phyloP scores from a whole-genome alignment of 2,888 invertebrate species.

The Thereva nobilitata region DNA sequence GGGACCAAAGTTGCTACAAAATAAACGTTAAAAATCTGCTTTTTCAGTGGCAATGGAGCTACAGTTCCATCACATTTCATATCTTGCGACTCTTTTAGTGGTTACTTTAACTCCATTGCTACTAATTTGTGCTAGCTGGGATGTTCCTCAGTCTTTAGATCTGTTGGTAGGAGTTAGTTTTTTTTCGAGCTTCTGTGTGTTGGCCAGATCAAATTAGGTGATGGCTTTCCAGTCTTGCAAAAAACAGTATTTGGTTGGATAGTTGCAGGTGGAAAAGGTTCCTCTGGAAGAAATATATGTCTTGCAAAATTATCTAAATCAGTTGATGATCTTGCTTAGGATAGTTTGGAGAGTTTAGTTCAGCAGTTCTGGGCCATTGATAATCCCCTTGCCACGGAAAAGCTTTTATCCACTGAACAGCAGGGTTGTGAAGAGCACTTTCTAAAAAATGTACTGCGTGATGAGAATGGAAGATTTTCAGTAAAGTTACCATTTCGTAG shows the following conservation, averaged over 20 bases:
- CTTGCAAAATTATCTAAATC: not conserved
- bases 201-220: not conserved
- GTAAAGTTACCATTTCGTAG: not conserved
- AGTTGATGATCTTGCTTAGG: not conserved
- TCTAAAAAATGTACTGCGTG: not conserved
- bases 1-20: too few relatives aligned
- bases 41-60: too few relatives aligned
- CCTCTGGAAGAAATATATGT: not conserved
- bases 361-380: not conserved
- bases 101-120: too few relatives aligned
- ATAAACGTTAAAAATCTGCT: too few relatives aligned
- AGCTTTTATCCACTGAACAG: not conserved
- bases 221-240: not conserved
- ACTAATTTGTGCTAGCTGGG: too few relatives aligned
- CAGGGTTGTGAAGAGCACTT: not conserved
- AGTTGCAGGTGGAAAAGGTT: not conserved
- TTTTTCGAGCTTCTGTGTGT: not conserved
- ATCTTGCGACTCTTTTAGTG: too few relatives aligned
- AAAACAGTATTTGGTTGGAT: slow-evolving; percentile 2
- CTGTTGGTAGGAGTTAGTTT: not conserved
- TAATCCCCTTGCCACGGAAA: not conserved
- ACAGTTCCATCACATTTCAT: too few relatives aligned
- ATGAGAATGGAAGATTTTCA: not conserved
- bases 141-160: not conserved
- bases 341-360: not conserved